Percentiles rank a stretch among this genome's conserved stretches.
These are phyloP conservation scores for Ecliptopera silaceata DNA, from an alignment of 2,888 invertebrate genomes.

Conservation along the genomic window DNA sequence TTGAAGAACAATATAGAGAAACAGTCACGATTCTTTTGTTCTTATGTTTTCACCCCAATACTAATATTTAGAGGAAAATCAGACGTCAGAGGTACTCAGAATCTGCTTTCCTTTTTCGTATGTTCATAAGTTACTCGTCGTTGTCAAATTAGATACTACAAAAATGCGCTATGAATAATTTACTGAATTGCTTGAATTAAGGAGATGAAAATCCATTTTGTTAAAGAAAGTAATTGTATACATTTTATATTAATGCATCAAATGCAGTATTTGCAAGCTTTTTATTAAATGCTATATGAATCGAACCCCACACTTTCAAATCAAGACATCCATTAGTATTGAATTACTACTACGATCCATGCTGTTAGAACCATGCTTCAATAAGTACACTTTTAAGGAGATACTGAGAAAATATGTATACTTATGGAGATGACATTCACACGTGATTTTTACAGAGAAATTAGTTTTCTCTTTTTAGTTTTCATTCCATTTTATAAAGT, in stretches of 20 bases:
- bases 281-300: not conserved
- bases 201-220: not conserved
- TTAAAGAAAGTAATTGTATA: not conserved
- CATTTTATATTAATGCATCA: not conserved
- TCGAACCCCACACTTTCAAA: not conserved
- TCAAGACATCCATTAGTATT: not conserved
- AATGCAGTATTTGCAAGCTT: not conserved
- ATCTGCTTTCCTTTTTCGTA: not conserved
- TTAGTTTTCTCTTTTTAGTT: too few species aligned
- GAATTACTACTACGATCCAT: not conserved
- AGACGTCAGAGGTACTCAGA: too few species aligned
- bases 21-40: not conserved
- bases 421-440: too few species aligned
- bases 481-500: too few species aligned
- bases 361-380: constrained; percentile 9
- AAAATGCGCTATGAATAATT: not conserved
- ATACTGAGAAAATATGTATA: too few species aligned
- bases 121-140: too few species aligned
- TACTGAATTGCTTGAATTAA: not conserved
- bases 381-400: not conserved
- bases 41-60: not conserved
- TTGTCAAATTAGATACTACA: not conserved
- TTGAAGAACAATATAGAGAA: not conserved
- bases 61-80: too few species aligned
- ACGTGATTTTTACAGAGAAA: too few species aligned